Evolutionary conservation across 2,888 invertebrate species (phyloP), one percentile per base, ranked within the genome.

Genomic region (Agonum fuliginosum): DNA sequence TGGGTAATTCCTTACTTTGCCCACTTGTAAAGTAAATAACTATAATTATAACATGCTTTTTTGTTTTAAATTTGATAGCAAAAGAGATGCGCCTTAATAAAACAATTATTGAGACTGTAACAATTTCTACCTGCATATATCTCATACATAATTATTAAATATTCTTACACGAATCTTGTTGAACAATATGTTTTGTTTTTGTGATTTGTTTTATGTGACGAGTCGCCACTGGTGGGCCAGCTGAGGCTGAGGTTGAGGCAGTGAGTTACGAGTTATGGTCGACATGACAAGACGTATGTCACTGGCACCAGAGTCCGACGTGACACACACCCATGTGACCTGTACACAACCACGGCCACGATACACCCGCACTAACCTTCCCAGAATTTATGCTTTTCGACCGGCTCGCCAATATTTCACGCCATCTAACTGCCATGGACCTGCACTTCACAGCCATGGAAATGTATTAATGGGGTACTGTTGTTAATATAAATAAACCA

Each of bases 241-340:
- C 34, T n/a, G 43, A 12, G 8, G 46, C 17, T 17, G 70, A 46
- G 22, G 46, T 5, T 20, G n/a, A 20, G 20, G 71, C 48, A 22
- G 43, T 46, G 34, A 58, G 41, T 17, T 54, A 43, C 24, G 54
- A 41, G 51, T 72, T 74, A 74, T 43, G 74, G 80, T 80, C 81
- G 82, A 81, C 81, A 81, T 83, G 82, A 83, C 83, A 83, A 83
- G 83, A 83, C 82, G 83, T 84, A 83, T 84, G 84, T 84, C 83
- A 83, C 79, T 19, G 51, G 72, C 51, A 51, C 10, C n/a, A 8
- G 22, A 34, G 58, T 24, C 62, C 34, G 58, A 65, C 74, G 43
- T 43, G 58, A 73, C 73, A 73, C 41, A 73, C 58, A 73, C 73
- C 48, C 73, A 27, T 34, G 37, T 34, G 51, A 27, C 24, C 72